Conservation (phyloP, 2,113 vertebrate species). For the Ornithorhynchus anatinus region DNA sequence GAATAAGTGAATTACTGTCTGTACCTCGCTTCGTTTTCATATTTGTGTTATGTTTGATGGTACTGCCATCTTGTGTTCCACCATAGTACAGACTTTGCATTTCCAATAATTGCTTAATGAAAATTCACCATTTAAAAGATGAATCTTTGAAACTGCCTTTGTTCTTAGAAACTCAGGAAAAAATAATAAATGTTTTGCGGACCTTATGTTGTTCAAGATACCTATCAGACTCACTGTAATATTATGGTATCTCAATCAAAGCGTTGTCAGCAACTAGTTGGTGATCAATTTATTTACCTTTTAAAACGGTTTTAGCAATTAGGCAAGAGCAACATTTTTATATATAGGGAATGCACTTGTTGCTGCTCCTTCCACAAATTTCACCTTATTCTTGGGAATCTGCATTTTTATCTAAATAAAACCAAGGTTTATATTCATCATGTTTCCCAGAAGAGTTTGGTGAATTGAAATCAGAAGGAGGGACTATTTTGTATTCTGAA, state of each 20-base stretch:
- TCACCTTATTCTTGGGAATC: not conserved
- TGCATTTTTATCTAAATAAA: conserved; percentile 21
- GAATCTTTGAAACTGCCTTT: not conserved
- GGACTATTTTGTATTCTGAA: not conserved
- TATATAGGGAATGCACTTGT: not conserved
- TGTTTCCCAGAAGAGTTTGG: not conserved
- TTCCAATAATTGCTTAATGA: not conserved
- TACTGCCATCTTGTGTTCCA: not conserved
- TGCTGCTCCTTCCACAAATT: not conserved
- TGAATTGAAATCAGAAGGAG: not conserved
- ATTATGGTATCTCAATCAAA: not conserved
- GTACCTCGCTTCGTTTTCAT: too few species aligned
- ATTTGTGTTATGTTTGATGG: not conserved
- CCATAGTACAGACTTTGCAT: not conserved
- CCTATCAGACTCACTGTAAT: too few species aligned
- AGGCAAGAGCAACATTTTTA: not conserved
- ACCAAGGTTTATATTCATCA: not conserved
- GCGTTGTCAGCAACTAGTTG: not conserved
- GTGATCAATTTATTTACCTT: not conserved
- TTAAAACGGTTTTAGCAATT: not conserved
- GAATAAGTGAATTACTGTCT: too few species aligned
- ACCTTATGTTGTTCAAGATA: too few species aligned
- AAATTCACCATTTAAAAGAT: not conserved
- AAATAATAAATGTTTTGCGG: not conserved
- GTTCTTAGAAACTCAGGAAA: not conserved